Base-by-base conservation (phyloP, 2,888 invertebrate species). In the Fissipunctia ypsillon region DNA sequence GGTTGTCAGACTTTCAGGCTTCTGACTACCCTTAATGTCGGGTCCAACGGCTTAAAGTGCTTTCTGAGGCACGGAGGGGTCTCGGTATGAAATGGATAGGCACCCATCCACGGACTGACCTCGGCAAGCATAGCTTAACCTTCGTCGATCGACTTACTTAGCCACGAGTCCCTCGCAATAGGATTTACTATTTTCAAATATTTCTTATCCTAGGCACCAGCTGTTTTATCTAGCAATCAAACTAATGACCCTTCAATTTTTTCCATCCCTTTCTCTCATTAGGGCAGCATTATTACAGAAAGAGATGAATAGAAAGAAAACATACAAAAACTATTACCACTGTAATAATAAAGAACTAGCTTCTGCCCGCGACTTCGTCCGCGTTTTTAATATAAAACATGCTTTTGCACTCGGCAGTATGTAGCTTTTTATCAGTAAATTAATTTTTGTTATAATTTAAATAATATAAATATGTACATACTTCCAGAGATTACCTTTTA, bases 181-280 rank as follows among this genome's bases (percentile, higher is more conserved):
- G 4, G 28, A 9, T 16, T 19, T 19, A 35, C 1, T 38, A 12
- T 22, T 41, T 16, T 19, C 1, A 56, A 56, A 28, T 28, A 28
- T 38, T 54, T n/a, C 19, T 7, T 9, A 38, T 16, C n/a, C 10
- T 28, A 22, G 14, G 4, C 9, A 43, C 6, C 61, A 61, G 19
- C 7, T 31, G 19, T 45, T 63, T 7, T n/a, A 69, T 6, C 25
- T 7, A 38, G 45, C 48, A 50, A 69, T 50, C 48, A 52, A n/a
- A 50, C 12, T 52, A 68, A 69, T 52, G 7, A 50, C 2, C 16
- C 0, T 16, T 25, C 6, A 12, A 28, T 22, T 50, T 67, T 69
- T 69, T 61, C 7, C 3, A n/a, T 1, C 3, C 48, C 41, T 69
- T 69, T 69, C 69, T 16, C 52, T 69, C 19, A 52, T 41, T 41